Conservation (phyloP, 2,113 vertebrate species). For the Arizona elegans region DNA sequence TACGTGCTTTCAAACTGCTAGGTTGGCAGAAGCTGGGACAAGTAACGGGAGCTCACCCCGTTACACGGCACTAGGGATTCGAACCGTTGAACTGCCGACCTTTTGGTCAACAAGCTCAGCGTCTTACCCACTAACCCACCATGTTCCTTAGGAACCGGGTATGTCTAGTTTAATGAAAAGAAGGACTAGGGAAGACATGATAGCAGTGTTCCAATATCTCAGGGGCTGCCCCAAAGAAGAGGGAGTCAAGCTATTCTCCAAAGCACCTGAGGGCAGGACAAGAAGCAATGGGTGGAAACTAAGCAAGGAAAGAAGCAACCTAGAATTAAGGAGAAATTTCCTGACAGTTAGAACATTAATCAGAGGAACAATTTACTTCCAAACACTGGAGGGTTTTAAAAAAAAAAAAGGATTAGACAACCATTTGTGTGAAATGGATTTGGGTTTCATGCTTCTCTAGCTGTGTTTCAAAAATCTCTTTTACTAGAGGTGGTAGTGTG, state of each 20-base stretch:
- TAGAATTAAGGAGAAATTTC: background rate
- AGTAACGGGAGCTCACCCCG: too few species aligned
- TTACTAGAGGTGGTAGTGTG: background rate
- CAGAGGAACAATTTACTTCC: background rate
- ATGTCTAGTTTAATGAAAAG: background rate
- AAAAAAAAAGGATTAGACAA: background rate
- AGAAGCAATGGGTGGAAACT: background rate
- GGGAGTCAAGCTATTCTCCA: background rate
- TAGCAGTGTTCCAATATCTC: background rate
- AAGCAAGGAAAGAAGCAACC: background rate
- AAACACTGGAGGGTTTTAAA: too few species aligned
- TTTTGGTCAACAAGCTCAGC: too few species aligned
- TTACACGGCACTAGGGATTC: too few species aligned
- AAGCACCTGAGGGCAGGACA: background rate
- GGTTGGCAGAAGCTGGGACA: too few species aligned
- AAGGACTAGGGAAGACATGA: background rate
- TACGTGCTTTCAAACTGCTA: too few species aligned
- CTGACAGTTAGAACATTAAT: background rate
- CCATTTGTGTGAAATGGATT: background rate
- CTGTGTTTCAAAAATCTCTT: background rate
- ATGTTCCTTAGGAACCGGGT: background rate
- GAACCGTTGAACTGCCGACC: too few species aligned
- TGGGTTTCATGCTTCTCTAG: background rate
- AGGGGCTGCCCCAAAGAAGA: background rate
- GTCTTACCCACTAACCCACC: too few species aligned